These are phyloP conservation scores for Channallabes apus DNA, from an alignment of 2,797 vertebrate genomes.

Conservation along the genomic window DNA sequence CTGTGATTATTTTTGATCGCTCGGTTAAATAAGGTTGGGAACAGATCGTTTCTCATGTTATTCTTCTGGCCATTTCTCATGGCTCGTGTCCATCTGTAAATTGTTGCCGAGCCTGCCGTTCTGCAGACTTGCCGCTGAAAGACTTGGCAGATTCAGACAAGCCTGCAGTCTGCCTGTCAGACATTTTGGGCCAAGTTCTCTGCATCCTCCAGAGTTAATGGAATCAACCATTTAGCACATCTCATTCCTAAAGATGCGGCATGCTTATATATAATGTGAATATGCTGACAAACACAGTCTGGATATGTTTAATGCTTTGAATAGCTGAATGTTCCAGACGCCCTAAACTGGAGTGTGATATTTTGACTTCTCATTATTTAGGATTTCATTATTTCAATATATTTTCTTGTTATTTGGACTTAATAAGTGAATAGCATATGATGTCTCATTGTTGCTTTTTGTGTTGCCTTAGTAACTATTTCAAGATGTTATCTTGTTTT, in stretches of 20 bases:
- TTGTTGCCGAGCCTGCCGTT: conserved; percentile 32
- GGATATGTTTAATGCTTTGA: not conserved
- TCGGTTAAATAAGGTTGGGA: conserved; percentile 32
- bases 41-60: conserved; percentile 13
- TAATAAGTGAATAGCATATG: too few species aligned
- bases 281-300: not conserved
- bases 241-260: not conserved
- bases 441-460: too few species aligned
- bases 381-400: not conserved
- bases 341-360: not conserved
- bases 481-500: too few species aligned
- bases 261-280: not conserved
- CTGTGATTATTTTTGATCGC: conserved; percentile 21
- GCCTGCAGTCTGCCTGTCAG: conserved; percentile 34
- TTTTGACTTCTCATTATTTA: not conserved
- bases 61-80: conserved; percentile 39
- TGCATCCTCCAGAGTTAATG: not conserved
- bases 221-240: not conserved
- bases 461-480: too few species aligned
- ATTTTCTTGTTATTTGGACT: not conserved
- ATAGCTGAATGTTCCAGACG: not conserved
- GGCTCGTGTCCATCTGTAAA: conserved; percentile 24
- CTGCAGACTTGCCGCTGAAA: conserved; percentile 27
- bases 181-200: conserved; percentile 38
- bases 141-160: conserved; percentile 31